A percentile compares a stretch with the other conserved stretches of the same genome.
These are phyloP conservation scores for Psittacula echo DNA, from an alignment of 2,797 vertebrate genomes.

Conservation along the genomic window DNA sequence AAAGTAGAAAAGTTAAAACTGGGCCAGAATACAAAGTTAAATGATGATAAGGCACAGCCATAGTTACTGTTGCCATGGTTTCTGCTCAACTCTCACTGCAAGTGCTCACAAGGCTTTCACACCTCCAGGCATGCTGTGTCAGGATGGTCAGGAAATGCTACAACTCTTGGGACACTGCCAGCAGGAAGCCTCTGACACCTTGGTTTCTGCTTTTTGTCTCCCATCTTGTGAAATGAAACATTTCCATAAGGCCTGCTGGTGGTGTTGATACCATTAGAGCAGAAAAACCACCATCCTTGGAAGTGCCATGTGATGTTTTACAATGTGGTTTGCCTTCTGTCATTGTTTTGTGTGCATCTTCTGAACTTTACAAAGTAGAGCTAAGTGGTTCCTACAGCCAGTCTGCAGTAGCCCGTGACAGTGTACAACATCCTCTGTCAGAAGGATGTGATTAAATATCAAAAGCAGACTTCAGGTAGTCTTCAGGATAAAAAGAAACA, in stretches of 20 bases:
- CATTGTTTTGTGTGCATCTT: not conserved
- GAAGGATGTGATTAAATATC: not conserved
- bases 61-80: not conserved
- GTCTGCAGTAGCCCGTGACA: not conserved
- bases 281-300: not conserved
- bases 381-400: not conserved
- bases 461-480: not conserved
- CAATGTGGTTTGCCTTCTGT: not conserved
- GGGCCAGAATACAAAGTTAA: not conserved
- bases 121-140: not conserved
- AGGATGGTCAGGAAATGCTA: not conserved
- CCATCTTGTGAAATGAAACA: not conserved
- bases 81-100: not conserved
- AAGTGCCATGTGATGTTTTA: accelerated
- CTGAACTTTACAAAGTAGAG: not conserved
- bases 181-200: not conserved
- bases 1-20: not conserved
- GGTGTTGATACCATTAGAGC: not conserved
- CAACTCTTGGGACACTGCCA: not conserved
- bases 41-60: not conserved
- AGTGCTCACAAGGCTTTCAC: not conserved
- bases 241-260: not conserved
- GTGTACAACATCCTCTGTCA: not conserved
- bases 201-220: not conserved
- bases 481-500: not conserved